Evolutionary conservation across 2,113 vertebrate genomes (phyloP).

Genomic region (Ameiurus melas): DNA sequence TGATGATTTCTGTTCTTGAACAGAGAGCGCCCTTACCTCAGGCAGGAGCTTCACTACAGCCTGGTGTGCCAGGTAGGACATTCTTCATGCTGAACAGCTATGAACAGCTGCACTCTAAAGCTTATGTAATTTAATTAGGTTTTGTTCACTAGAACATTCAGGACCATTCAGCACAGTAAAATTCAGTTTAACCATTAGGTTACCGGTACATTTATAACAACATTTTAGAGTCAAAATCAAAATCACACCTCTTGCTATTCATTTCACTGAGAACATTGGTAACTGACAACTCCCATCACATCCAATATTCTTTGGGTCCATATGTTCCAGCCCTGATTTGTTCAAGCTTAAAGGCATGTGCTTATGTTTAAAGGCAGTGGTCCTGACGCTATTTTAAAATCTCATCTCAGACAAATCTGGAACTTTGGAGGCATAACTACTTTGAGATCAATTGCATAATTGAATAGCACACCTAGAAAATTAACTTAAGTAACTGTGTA

Average conservation of each 20-base stretch:
- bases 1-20: slow-evolving; percentile 18
- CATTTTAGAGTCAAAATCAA: neutral
- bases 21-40: slow-evolving; percentile 34
- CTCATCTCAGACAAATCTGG: neutral
- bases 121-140: neutral
- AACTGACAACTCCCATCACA: neutral
- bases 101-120: neutral
- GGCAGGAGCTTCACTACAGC: neutral
- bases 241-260: neutral
- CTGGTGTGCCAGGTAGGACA: slow-evolving; percentile 27
- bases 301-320: neutral
- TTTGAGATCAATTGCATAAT: neutral
- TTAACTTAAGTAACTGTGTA: neutral
- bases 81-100: slow-evolving; percentile 2
- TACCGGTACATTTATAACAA: neutral
- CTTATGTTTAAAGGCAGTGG: neutral
- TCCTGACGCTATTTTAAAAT: neutral
- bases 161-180: neutral
- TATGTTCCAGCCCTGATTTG: neutral
- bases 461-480: neutral
- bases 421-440: neutral
- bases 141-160: neutral
- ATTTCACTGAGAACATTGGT: neutral
- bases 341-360: neutral
- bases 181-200: neutral